Evolutionary conservation across 92 coral and sea anemone species (phyloP).

Genomic region (Meandrina meandrites): DNA sequence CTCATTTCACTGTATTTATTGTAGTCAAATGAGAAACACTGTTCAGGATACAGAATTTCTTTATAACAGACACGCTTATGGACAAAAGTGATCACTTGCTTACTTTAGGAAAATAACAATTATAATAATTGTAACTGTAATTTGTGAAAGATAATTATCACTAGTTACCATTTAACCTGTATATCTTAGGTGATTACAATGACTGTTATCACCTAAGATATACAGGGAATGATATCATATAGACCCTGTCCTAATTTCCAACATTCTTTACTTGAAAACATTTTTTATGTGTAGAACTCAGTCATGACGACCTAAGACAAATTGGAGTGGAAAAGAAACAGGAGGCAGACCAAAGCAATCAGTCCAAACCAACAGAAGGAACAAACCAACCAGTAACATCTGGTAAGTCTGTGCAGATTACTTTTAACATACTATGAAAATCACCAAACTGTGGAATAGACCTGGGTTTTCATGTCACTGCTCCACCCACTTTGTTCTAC

Average conservation of each 20-base stretch:
- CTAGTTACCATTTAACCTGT: too few species aligned
- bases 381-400: conserved; percentile 1
- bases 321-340: conserved; percentile 85
- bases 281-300: conserved; percentile 63
- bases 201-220: too few species aligned
- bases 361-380: conserved; percentile 20
- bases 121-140: too few species aligned
- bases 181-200: too few species aligned
- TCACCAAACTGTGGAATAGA: too few species aligned
- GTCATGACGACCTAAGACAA: conserved; percentile 90
- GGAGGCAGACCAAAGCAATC: conserved; percentile 7
- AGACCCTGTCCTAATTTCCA: too few species aligned
- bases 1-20: not conserved
- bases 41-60: not conserved
- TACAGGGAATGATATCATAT: too few species aligned
- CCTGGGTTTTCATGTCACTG: too few species aligned
- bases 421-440: not conserved
- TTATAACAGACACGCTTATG: not conserved
- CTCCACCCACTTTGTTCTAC: too few species aligned
- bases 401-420: conserved; percentile 5
- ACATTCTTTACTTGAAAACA: not conserved
- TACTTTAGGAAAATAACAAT: too few species aligned
- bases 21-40: not conserved
- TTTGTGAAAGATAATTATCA: too few species aligned
- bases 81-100: not conserved